These are phyloP conservation scores for Drosophila conformis DNA, from an alignment of 2,888 invertebrate genomes.

Conservation along the genomic window DNA sequence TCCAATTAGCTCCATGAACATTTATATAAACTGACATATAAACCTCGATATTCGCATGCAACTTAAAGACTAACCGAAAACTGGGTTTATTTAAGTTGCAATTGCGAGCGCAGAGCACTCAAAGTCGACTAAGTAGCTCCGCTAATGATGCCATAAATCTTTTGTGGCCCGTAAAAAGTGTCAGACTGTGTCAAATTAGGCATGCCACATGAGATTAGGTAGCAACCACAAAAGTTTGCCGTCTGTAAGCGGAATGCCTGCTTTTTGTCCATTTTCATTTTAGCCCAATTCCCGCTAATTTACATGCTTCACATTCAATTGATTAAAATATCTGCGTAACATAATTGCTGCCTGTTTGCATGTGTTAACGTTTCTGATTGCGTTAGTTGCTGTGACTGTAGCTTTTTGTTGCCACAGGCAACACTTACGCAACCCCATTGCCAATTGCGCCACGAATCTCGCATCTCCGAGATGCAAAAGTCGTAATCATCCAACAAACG, in stretches of 20 bases:
- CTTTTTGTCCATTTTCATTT: slow-evolving; percentile 51
- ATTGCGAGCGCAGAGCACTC: slow-evolving; percentile 23
- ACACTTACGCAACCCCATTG: slow-evolving; percentile 43
- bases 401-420: slow-evolving; percentile 18
- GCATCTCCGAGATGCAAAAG: slow-evolving; percentile 40
- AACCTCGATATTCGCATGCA: slow-evolving; percentile 66
- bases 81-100: slow-evolving; percentile 62
- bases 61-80: slow-evolving; percentile 38
- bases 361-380: slow-evolving; percentile 38
- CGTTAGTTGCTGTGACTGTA: slow-evolving; percentile 41
- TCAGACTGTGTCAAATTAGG: slow-evolving; percentile 67
- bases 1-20: slow-evolving; percentile 66
- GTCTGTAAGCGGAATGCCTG: slow-evolving; percentile 17
- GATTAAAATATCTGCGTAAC: slow-evolving; percentile 31
- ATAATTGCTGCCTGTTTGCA: slow-evolving; percentile 39
- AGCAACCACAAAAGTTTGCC: slow-evolving; percentile 22
- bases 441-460: slow-evolving; percentile 22
- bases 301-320: slow-evolving; percentile 59
- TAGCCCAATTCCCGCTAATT: slow-evolving; percentile 44
- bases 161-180: slow-evolving; percentile 52
- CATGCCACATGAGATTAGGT: slow-evolving; percentile 36
- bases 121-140: slow-evolving; percentile 21
- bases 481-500: slow-evolving; percentile 29
- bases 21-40: slow-evolving; percentile 66
- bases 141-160: slow-evolving; percentile 75